Percentiles rank a stretch among this genome's conserved stretches.
Evolutionary conservation across 2,797 vertebrate genomes (phyloP).

Genomic region (Gymnoscopelus microlampas): DNA sequence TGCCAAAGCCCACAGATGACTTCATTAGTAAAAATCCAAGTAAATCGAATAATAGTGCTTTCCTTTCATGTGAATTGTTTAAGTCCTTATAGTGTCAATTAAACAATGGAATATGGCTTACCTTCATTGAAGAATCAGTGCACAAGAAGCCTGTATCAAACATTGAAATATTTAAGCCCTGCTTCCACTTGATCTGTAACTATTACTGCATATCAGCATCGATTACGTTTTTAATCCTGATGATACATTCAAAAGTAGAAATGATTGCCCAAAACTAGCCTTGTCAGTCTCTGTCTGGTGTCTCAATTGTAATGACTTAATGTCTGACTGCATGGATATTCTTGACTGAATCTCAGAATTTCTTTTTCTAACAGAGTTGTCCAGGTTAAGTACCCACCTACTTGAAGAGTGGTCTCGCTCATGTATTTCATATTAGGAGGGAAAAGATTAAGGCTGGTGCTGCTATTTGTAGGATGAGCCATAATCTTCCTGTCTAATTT

Average conservation of each 20-base stretch:
- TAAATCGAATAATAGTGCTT: neutral
- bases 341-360: neutral
- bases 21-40: neutral
- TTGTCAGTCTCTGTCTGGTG: slow-evolving; percentile 15
- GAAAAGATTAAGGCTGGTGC: slow-evolving; percentile 7
- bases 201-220: slow-evolving; percentile 12
- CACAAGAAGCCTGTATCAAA: neutral
- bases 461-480: neutral
- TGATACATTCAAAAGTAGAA: slow-evolving; percentile 16
- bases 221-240: no score
- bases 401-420: slow-evolving; percentile 31
- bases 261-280: neutral
- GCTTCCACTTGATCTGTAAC: neutral
- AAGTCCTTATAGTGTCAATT: neutral
- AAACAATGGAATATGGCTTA: slow-evolving; percentile 8
- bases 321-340: neutral
- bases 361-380: slow-evolving; percentile 6
- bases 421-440: slow-evolving; percentile 52
- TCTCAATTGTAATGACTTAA: slow-evolving; percentile 6
- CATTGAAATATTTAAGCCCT: neutral
- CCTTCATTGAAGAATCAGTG: neutral
- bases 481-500: neutral
- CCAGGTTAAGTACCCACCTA: slow-evolving; percentile 15
- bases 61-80: neutral
- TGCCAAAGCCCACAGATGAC: neutral